phyloP scores from a whole-genome alignment of 2,888 invertebrate species.

The Troglohyphantes excavatus region DNA sequence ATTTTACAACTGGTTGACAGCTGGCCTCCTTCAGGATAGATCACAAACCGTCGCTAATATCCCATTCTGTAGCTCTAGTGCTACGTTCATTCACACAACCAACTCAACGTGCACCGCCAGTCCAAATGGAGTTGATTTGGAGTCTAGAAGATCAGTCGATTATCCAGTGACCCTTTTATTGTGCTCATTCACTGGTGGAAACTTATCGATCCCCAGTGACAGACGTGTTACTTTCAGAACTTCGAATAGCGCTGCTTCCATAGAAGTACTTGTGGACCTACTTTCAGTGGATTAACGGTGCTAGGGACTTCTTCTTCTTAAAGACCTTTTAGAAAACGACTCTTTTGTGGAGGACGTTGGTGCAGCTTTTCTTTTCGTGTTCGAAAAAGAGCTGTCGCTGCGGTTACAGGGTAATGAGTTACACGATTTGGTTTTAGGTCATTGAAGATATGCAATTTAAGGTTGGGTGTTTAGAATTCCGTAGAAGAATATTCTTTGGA shows the following conservation, averaged over 20 bases:
- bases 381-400: background rate
- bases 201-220: slow-evolving; percentile 28
- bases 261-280: background rate
- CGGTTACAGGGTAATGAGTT: background rate
- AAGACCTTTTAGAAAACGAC: slow-evolving; percentile 13
- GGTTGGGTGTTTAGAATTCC: too few species aligned
- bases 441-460: too few species aligned
- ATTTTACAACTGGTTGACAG: too few species aligned
- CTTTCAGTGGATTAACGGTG: slow-evolving; percentile 27
- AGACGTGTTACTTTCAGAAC: slow-evolving; percentile 31
- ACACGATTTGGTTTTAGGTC: too few species aligned
- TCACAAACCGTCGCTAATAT: too few species aligned
- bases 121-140: background rate
- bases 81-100: too few species aligned
- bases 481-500: too few species aligned
- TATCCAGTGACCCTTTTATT: background rate
- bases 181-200: background rate
- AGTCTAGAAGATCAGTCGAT: background rate
- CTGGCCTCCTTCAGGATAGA: too few species aligned
- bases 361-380: background rate
- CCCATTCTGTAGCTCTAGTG: too few species aligned
- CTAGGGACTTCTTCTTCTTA: background rate
- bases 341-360: slow-evolving; percentile 6
- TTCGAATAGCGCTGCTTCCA: background rate
- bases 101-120: background rate